Evolutionary conservation across 2,888 invertebrate species (phyloP), one percentile per base, ranked within the genome.

Genomic region (Lydus trimaculatus): DNA sequence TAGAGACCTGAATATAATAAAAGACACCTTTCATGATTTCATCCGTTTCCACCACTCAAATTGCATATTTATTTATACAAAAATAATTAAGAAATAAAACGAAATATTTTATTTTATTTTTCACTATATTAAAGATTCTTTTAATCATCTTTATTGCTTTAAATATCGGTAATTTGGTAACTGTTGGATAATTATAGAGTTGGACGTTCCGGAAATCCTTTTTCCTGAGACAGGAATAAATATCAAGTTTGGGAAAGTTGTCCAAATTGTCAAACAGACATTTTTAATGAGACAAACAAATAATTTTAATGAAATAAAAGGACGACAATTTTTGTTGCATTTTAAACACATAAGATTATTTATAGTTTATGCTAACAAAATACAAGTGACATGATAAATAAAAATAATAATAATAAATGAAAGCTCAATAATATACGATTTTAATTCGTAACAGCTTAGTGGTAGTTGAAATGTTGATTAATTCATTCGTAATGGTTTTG

Each of bases 1-100:
- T 69, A 75, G 73, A 75, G 74, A 73, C 71, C 75, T 73, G 73
- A 63, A 69, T 67, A 69, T 9, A 11, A 52, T 52, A 20, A 6
- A 52, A 20, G 43, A 43, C 43, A 43, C 43, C 43, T 43, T 7
- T 43, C 43, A 43, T 17, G 43, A 43, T 43, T 43, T 43, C 43
- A 43, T 43, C 43, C 43, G 43, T 43, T 43, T 43, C 43, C n/a
- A 36, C 13, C 13, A 2, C 13, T 36, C 33, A 33, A 33, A 33
- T n/a, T n/a, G n/a, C n/a, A n/a, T n/a, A n/a, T n/a, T n/a, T n/a
- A n/a, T n/a, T n/a, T n/a, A n/a, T n/a, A n/a, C n/a, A n/a, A 28
- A 33, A 33, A 11, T 11, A 33, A 33, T 33, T 33, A 33, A 33
- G 9, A 2, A 31, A 31, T 8, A 31, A 31, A 31, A 9, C 31